Base-by-base conservation (phyloP, 2,888 invertebrate genomes). In the Hyposoter dolosus region DNA sequence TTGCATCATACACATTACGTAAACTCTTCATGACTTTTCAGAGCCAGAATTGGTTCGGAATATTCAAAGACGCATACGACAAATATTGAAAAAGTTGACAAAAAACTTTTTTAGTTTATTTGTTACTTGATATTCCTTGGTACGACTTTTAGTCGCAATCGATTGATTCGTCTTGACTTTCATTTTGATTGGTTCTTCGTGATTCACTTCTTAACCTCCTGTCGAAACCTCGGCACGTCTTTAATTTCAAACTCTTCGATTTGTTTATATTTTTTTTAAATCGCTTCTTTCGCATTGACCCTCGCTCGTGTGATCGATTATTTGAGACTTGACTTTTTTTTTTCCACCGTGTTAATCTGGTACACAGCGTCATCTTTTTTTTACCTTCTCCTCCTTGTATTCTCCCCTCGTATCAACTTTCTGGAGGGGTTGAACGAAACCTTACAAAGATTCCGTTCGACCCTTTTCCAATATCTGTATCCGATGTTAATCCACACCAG, bases 381-480 rank as follows among this genome's bases (percentile, higher is more conserved):
- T 60, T 28, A 28, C 28, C 60, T 60, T 35, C 40, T 35, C 40
- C n/a, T n/a, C 56, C 9, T 60, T 10, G 28, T n/a, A 6, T 65
- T 65, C 40, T 65, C 32, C n/a, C 56, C 15, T 6, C 68, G 12
- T 68, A 68, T 68, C 40, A 19, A 65, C 77, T 86, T 86, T 83
- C 65, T 75, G 69, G 84, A 82, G 50, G 45, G 40, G 15, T 82
- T 50, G 17, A 47, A 43, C 12, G 69, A 82, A 76, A 23, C 68
- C 68, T 23, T 32, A 23, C 15, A 69, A 63, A 40, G 45, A 68
- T 35, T 43, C 23, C 19, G 28, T 28, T 43, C 68, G 43, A 68
- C 43, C 10, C 43, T 68, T 28, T 60, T 60, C 9, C 60, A 15
- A 60, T 60, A 60, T 60, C 23, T 23, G 28, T 60, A 28, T 28